Evolutionary conservation across 2,113 vertebrate species (phyloP).

Genomic region (Gymnarchus niloticus): DNA sequence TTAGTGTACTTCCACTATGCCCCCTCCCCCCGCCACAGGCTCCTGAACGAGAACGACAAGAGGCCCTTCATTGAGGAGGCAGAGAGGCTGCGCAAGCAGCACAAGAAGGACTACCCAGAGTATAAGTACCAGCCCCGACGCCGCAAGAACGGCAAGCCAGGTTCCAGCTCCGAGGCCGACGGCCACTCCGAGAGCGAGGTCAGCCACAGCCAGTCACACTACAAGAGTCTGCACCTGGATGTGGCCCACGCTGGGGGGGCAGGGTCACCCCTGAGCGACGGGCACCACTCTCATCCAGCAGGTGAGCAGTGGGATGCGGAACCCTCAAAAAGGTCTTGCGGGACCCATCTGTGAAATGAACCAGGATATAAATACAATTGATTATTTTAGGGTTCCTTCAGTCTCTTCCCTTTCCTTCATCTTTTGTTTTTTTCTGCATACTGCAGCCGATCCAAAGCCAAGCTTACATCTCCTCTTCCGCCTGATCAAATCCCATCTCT

Average conservation of each 20-base stretch:
- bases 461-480: background rate
- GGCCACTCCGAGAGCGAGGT: constrained; percentile 81
- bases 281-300: constrained; percentile 82
- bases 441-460: background rate
- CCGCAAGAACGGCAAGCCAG: constrained; percentile 87
- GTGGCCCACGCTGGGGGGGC: constrained; percentile 69
- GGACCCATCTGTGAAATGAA: too few relatives aligned
- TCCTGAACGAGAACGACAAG: constrained; percentile 92
- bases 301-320: constrained; percentile 71
- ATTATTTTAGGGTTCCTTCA: too few relatives aligned
- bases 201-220: constrained; percentile 84
- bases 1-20: background rate
- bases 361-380: too few relatives aligned
- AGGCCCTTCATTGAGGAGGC: constrained; percentile 95
- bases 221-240: constrained; percentile 89
- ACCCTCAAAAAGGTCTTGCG: background rate
- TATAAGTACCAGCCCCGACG: constrained; percentile 97
- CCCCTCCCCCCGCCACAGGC: constrained; percentile 50
- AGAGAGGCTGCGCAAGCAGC: constrained; percentile 89
- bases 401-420: background rate
- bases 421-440: background rate
- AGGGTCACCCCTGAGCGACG: constrained; percentile 79
- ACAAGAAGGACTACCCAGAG: constrained; percentile 96
- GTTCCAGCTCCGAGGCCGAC: constrained; percentile 76
- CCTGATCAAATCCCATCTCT: constrained; percentile 17